phyloP scores from a whole-genome alignment of 2,888 invertebrate species.

The Pollenia amentaria region DNA sequence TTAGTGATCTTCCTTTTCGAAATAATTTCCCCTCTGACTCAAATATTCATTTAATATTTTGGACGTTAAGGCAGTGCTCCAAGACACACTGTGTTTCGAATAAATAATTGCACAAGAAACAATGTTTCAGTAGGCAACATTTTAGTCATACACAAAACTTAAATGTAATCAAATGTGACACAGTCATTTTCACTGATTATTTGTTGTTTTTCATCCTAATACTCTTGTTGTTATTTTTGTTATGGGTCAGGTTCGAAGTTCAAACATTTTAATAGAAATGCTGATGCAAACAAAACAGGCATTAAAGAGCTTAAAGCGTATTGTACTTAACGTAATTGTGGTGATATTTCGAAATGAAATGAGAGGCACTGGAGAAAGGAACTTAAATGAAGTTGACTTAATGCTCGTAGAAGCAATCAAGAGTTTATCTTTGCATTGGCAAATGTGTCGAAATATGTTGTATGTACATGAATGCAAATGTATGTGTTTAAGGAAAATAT shows the following conservation, averaged over 20 bases:
- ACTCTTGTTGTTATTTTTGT: slow-evolving; percentile 16
- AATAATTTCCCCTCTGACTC: not conserved
- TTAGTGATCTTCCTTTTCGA: no score
- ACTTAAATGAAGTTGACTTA: slow-evolving; percentile 34
- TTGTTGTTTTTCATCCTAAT: not conserved
- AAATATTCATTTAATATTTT: not conserved
- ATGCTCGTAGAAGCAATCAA: slow-evolving; percentile 45
- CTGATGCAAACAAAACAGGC: slow-evolving; percentile 15
- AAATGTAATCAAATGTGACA: slow-evolving; percentile 55
- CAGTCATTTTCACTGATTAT: slow-evolving; percentile 36
- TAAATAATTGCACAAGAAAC: not conserved
- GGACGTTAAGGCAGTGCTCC: not conserved
- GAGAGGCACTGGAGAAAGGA: not conserved
- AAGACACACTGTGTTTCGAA: not conserved
- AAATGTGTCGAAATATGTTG: not conserved
- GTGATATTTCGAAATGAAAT: not conserved
- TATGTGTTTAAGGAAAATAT: not conserved
- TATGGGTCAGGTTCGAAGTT: not conserved
- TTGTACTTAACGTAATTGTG: not conserved
- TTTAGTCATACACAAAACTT: not conserved
- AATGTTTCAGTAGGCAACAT: not conserved
- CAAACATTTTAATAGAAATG: slow-evolving; percentile 12
- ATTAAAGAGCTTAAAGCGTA: slow-evolving; percentile 24
- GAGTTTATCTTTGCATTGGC: slow-evolving; percentile 51
- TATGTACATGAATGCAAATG: no score